These are phyloP conservation scores for Hydrolagus colliei DNA, from an alignment of 2,797 vertebrate species.

Conservation along the genomic window DNA sequence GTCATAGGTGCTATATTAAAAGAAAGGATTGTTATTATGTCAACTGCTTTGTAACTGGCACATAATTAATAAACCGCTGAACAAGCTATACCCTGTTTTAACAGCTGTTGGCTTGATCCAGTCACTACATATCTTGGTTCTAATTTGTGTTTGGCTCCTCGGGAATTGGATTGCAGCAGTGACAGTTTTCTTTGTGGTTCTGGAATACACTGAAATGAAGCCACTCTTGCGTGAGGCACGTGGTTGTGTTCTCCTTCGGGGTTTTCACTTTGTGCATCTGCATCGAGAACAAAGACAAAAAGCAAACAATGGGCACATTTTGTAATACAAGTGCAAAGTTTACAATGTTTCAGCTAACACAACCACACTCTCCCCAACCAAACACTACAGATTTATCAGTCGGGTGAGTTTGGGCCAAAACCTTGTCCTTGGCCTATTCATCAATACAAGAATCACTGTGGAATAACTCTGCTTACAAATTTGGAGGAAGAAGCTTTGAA, in stretches of 20 bases:
- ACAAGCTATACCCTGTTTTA: neutral
- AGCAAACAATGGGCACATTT: neutral
- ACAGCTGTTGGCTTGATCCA: neutral
- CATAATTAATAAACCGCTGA: neutral
- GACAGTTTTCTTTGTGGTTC: neutral
- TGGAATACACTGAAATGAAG: neutral
- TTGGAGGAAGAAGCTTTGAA: too few relatives aligned
- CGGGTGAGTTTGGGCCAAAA: too few relatives aligned
- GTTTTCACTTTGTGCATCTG: neutral
- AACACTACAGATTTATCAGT: too few relatives aligned
- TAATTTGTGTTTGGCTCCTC: neutral
- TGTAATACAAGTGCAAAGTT: neutral
- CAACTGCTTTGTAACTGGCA: neutral
- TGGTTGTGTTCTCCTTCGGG: neutral
- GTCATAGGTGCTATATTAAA: too few relatives aligned
- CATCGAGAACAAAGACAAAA: neutral
- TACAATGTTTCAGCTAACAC: too few relatives aligned
- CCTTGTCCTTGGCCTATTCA: too few relatives aligned
- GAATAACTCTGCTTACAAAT: too few relatives aligned
- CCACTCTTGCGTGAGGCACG: neutral
- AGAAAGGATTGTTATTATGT: too few relatives aligned
- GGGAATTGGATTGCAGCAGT: neutral
- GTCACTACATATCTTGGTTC: too few relatives aligned
- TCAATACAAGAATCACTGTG: too few relatives aligned
- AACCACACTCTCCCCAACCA: too few relatives aligned